phyloP scores from a whole-genome alignment of 1,140 invertebrate species.

The Diachasmimorpha longicaudata region DNA sequence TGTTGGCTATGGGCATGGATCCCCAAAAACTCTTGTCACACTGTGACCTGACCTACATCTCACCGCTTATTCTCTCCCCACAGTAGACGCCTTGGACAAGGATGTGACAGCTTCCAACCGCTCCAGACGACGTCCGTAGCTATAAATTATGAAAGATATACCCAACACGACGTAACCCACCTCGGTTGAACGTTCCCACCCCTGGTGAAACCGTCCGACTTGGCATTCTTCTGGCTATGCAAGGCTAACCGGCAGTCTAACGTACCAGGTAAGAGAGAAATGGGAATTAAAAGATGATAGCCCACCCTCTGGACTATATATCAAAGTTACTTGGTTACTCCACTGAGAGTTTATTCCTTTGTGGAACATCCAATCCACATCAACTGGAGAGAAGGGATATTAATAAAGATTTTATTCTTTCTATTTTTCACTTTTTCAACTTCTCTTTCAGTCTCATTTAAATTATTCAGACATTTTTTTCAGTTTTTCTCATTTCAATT shows the following conservation, averaged over 20 bases:
- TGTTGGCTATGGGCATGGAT: background rate
- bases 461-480: background rate
- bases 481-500: background rate
- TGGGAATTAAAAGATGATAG: background rate
- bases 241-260: background rate
- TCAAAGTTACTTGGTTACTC: background rate
- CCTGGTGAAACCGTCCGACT: background rate
- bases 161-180: background rate
- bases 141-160: conserved; percentile 19
- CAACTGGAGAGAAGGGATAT: conserved; percentile 7
- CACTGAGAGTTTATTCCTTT: background rate
- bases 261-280: background rate
- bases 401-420: conserved; percentile 17
- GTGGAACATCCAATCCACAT: conserved; percentile 9
- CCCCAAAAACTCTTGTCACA: conserved; percentile 4
- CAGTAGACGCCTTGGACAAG: background rate
- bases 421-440: background rate
- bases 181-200: background rate
- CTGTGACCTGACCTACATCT: conserved; percentile 21
- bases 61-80: background rate
- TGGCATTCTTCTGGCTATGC: background rate
- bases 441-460: background rate
- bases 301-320: background rate
- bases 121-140: conserved; percentile 13
- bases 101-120: conserved; percentile 24